Evolutionary conservation across 2,888 invertebrate species (phyloP), one percentile per base, ranked within the genome.

Genomic region (Prenolepis imparis): DNA sequence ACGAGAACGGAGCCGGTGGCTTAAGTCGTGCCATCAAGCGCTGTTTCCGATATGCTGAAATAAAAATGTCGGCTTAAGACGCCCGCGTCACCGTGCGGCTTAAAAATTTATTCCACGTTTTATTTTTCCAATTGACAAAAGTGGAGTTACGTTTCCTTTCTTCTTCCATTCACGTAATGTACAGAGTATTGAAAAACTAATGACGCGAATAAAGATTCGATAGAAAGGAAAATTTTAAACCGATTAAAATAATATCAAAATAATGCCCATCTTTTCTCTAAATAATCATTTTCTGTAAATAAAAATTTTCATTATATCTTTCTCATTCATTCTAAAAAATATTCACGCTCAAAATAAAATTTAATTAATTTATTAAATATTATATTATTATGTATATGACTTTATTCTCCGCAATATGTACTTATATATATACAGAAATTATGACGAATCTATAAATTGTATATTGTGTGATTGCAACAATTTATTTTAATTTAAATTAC

Each of bases 21-120:
- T 90, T 85, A 86, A 88, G 87, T 77, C 75, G 74, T 41, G 74
- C 73, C 11, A 59, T 74, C 66, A 77, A 80, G 67, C 15, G 57
- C 39, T 15, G 21, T 64, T 55, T 41, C 48, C 66, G 9, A 24
- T 57, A 44, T 55, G 55, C 52, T 70, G 66, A 87, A 88, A 88
- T 88, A 88, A 82, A 85, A 74, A 18, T 59, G 66, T 55, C 32
- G 66, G 41, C 78, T 85, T 78, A 83, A 64, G 44, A 52, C 61
- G 21, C 8, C 68, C 68, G 21, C 9, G n/a, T 52, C 64, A 32
- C 24, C 39, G 24, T 28, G 57, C 44, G 32, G 28, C 39, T 67
- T 55, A 41, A 59, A 44, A 70, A 52, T 80, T 80, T 70, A 80
- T 32, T 57, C 41, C 28, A 15, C 15, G 9, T 15, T 28, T 21